phyloP scores from a whole-genome alignment of 2,797 vertebrate species.

The Enteromius argenteus region DNA sequence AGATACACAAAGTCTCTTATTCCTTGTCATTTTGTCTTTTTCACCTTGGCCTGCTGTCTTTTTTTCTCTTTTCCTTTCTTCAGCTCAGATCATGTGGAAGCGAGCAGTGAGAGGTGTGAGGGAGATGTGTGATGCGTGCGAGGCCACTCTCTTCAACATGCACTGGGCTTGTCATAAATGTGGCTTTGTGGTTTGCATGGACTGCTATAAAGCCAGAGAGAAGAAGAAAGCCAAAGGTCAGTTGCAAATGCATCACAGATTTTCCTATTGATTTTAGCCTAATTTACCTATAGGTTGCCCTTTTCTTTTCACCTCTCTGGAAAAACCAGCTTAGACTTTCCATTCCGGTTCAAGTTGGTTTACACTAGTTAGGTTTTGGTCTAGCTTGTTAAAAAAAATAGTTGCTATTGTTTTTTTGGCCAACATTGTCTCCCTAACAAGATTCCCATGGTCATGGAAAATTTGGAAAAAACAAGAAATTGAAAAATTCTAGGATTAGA shows the following conservation, averaged over 20 bases:
- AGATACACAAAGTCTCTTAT: background rate
- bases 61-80: slow-evolving; percentile 74
- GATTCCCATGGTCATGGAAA: background rate
- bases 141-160: slow-evolving; percentile 98
- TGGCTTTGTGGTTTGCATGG: slow-evolving; percentile 97
- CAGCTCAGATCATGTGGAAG: slow-evolving; percentile 98
- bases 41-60: slow-evolving; percentile 17
- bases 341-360: background rate
- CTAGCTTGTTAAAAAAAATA: background rate
- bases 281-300: background rate
- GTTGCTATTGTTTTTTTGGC: background rate
- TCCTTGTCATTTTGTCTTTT: slow-evolving; percentile 30
- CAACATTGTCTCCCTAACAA: background rate
- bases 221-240: slow-evolving; percentile 93
- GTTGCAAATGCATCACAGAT: slow-evolving; percentile 60
- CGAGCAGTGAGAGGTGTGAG: slow-evolving; percentile 95
- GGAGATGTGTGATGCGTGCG: slow-evolving; percentile 99
- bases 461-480: background rate
- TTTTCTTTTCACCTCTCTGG: background rate
- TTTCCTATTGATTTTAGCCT: background rate
- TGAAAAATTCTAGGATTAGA: background rate
- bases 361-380: background rate
- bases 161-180: slow-evolving; percentile 99
- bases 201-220: slow-evolving; percentile 98
- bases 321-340: background rate